Evolutionary conservation across 2,888 invertebrate species (phyloP), one percentile per base, ranked within the genome.

Genomic region (Euzophera pinguis): DNA sequence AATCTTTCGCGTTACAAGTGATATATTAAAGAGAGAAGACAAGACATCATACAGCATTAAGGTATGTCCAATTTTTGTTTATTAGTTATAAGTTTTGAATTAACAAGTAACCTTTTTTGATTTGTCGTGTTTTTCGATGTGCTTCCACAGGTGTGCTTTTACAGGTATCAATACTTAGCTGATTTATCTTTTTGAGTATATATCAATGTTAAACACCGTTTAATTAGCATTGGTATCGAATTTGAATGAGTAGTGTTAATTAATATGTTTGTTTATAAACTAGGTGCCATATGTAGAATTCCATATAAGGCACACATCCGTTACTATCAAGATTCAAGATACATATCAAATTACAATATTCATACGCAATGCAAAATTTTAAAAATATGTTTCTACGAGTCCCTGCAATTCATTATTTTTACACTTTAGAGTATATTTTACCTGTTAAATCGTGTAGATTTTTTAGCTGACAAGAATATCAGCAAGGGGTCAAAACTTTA

Each of bases 81-180:
- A 60, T 13, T 59, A 65, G 66, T 57, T 63, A 58, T 64, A 59
- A 60, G 55, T 58, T 63, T 69, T 68, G 63, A 59, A 61, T 52
- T 76, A 78, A 74, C 67, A 29, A 73, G 72, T 81, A 80, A 81
- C 69, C 69, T 64, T 67, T 75, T 73, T 73, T 22, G 22, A 74
- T 67, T 68, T 77, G 77, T 73, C 71, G 80, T 75, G 81, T 77
- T 75, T 78, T 80, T 85, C 63, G 70, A 73, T 86, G 85, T 88
- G 83, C 78, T 71, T 75, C 82, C 83, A 67, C 82, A 85, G 84
- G 75, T 73, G 63, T 73, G 68, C 67, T 61, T 54, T 65, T 63
- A 82, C 88, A 87, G 88, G 89, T 88, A 90, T 89, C 89, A 90
- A 88, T 89, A 73, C 49, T 35, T 52, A 55, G 48, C 35, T 37